Percentiles rank a stretch among this genome's conserved stretches.
These are phyloP conservation scores for Pseudoips prasinana DNA, from an alignment of 2,888 invertebrate species.

Conservation along the genomic window DNA sequence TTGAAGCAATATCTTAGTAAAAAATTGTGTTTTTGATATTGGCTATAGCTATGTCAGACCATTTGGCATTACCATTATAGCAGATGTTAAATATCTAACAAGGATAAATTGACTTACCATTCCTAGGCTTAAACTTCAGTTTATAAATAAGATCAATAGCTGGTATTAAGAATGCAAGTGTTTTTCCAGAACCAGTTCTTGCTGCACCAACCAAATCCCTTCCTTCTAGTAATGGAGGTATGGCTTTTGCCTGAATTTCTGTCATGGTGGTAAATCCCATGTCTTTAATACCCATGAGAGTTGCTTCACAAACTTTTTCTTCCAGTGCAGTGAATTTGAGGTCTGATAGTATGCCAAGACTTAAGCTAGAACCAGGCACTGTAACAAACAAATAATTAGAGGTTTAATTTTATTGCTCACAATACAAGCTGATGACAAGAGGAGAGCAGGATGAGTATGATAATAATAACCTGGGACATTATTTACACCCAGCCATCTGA, in stretches of 20 bases:
- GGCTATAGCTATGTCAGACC: too few species aligned
- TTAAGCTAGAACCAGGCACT: constrained; percentile 85
- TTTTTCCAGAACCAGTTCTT: constrained; percentile 98
- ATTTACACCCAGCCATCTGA: too few species aligned
- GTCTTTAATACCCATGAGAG: constrained; percentile 91
- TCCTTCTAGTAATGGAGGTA: constrained; percentile 94
- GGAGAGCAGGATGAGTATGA: too few species aligned
- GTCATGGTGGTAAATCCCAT: constrained; percentile 98
- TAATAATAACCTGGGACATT: too few species aligned
- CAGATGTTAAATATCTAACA: too few species aligned
- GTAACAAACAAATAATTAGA: constrained; percentile 25
- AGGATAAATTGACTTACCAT: too few species aligned
- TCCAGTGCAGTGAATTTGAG: constrained; percentile 81
- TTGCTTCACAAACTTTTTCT: constrained; percentile 89
- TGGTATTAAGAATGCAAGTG: constrained; percentile 96
- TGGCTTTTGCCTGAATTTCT: constrained; percentile 95
- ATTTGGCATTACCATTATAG: too few species aligned
- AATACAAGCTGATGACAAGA: too few species aligned
- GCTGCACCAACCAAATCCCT: constrained; percentile 97
- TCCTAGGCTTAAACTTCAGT: constrained; percentile 94
- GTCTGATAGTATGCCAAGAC: constrained; percentile 83
- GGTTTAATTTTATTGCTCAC: constrained; percentile 39
- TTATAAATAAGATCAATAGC: constrained; percentile 96
- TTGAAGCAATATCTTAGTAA: too few species aligned
- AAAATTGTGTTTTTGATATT: too few species aligned